A percentile compares a stretch with the other conserved stretches of the same genome.
phyloP scores from a whole-genome alignment of 2,797 vertebrate species.

The Bryconaethiops microstoma region DNA sequence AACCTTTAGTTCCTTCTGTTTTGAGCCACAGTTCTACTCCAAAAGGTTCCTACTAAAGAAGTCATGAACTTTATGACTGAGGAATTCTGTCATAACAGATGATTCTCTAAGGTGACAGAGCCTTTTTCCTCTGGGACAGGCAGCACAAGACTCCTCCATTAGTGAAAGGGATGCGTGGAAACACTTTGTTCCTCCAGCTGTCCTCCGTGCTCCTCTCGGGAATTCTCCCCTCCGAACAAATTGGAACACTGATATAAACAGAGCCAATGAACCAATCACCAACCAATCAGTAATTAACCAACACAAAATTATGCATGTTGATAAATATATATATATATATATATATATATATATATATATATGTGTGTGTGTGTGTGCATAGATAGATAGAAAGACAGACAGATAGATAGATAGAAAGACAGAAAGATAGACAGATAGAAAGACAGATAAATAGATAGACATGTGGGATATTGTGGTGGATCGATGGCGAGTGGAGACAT shows the following conservation, averaged over 20 bases:
- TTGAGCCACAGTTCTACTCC: not conserved
- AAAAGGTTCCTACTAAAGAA: constrained; percentile 4
- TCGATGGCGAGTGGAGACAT: constrained; percentile 31
- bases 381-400: too few relatives aligned
- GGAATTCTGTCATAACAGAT: constrained; percentile 27
- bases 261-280: constrained; percentile 12
- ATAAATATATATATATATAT: not conserved
- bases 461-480: too few relatives aligned
- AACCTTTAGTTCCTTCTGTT: not conserved
- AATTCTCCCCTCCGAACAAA: constrained; percentile 21
- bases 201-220: constrained; percentile 24
- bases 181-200: constrained; percentile 53
- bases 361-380: not conserved
- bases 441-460: too few relatives aligned
- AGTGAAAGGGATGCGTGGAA: constrained; percentile 33
- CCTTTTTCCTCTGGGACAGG: constrained; percentile 9
- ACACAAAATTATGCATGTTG: constrained; percentile 36
- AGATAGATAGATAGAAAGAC: too few relatives aligned
- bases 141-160: constrained; percentile 44
- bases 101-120: not conserved
- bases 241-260: constrained; percentile 28
- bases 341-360: constrained; percentile 26
- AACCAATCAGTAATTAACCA: constrained; percentile 49
- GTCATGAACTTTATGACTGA: constrained; percentile 24
- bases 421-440: too few relatives aligned